phyloP scores from a whole-genome alignment of 1,140 invertebrate species.

The Bombus confusus region DNA sequence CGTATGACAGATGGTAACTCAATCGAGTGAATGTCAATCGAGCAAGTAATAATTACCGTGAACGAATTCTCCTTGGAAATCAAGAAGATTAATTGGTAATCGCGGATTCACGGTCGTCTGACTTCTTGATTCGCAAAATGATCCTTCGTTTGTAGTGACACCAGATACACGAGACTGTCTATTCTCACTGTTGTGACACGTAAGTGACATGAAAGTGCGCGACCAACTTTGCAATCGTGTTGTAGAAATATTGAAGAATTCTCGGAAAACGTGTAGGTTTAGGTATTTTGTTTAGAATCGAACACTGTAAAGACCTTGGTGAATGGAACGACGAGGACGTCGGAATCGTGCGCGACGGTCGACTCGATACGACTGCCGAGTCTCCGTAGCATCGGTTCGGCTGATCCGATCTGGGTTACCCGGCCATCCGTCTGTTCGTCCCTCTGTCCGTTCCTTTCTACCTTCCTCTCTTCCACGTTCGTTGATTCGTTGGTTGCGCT shows the following conservation, averaged over 20 bases:
- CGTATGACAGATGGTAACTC: background rate
- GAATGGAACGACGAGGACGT: slow-evolving; percentile 23
- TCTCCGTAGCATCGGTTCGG: slow-evolving; percentile 74
- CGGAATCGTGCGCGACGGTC: slow-evolving; percentile 75
- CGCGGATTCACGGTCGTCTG: background rate
- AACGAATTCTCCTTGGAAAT: background rate
- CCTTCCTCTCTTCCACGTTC: slow-evolving; percentile 67
- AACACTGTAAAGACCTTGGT: background rate
- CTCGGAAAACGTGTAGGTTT: background rate
- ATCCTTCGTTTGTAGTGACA: background rate
- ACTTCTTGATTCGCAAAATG: background rate
- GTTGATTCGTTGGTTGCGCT: slow-evolving; percentile 73
- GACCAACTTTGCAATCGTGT: too few species aligned
- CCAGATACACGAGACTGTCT: background rate
- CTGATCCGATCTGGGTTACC: slow-evolving; percentile 82
- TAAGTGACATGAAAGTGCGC: slow-evolving; percentile 48
- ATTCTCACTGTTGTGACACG: slow-evolving; percentile 44
- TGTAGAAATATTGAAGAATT: too few species aligned
- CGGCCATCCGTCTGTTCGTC: slow-evolving; percentile 79
- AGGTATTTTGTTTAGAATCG: background rate
- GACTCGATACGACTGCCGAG: slow-evolving; percentile 75
- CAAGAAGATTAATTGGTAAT: background rate
- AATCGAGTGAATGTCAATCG: background rate
- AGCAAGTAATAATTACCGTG: background rate
- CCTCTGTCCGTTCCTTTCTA: slow-evolving; percentile 68